Percentiles rank a stretch among this genome's conserved stretches.
Conservation (phyloP, 2,113 vertebrate species). For the Struthio camelus region DNA sequence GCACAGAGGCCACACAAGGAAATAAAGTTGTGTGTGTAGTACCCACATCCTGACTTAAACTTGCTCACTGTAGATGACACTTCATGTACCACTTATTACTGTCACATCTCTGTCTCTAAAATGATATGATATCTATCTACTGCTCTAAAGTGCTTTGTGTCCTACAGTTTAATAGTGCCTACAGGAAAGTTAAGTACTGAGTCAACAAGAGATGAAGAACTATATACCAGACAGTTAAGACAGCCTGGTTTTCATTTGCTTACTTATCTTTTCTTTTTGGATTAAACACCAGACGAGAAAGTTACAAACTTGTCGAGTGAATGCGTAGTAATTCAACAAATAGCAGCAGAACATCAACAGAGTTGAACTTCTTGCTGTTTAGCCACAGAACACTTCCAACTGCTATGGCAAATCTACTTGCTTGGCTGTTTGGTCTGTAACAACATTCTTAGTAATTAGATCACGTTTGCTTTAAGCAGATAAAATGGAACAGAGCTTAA, state of each 20-base stretch:
- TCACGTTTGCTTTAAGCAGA: conserved; percentile 48
- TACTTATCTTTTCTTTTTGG: background rate
- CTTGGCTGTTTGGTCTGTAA: background rate
- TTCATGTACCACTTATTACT: background rate
- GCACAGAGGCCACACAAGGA: background rate
- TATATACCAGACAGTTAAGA: background rate
- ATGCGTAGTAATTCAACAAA: background rate
- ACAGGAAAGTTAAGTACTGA: background rate
- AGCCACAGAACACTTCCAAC: background rate
- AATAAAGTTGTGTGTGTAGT: background rate
- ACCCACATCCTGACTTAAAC: background rate
- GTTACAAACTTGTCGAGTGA: background rate
- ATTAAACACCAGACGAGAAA: background rate
- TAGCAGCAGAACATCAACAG: background rate
- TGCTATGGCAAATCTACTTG: background rate
- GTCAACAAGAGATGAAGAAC: background rate
- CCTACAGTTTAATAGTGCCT: background rate
- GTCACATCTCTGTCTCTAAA: background rate
- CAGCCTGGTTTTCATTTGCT: background rate
- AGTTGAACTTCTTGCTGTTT: background rate
- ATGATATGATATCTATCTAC: background rate
- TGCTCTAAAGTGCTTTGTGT: background rate
- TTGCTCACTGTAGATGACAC: background rate
- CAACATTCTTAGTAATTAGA: conserved; percentile 18
- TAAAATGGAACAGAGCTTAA: conserved; percentile 42